Evolutionary conservation across 2,888 invertebrate species (phyloP), one percentile per base, ranked within the genome.

Genomic region (Trissonchulus sp.): DNA sequence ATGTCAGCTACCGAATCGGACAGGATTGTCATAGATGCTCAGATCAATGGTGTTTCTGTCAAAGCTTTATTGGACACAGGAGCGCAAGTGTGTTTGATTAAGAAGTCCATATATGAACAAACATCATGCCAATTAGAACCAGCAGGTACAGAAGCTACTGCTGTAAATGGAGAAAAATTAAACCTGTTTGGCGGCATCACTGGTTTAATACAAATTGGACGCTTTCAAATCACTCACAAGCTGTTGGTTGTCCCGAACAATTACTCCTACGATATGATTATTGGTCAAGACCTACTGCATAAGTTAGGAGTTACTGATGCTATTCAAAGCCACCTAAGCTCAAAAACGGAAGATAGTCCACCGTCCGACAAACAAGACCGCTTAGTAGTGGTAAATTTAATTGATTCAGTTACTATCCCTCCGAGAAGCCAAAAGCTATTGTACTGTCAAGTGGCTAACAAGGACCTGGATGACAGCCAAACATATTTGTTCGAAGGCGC

Each of bases 41-140:
- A 18, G 18, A n/a, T 60, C n/a, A 60, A 60, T 60, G 60, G 60
- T 18, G 18, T 18, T 18, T 18, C 18, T 18, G n/a, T 60, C n/a
- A 60, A 60, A 60, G 60, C 60, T 60, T 60, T 60, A 60, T 60
- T 60, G 60, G 60, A n/a, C 60, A 60, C 60, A 60, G 60, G 60
- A 18, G 60, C 60, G n/a, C 60, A 60, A n/a, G n/a, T 60, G 18
- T 18, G 60, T 60, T 60, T 60, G 60, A 18, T 60, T 18, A 18
- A n/a, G 60, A n/a, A 18, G n/a, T 18, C 18, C n/a, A 60, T 60
- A 18, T 60, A 18, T 18, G 18, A 18, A 60, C 60, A 60, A 60
- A n/a, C n/a, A n/a, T n/a, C n/a, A n/a, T n/a, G n/a, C n/a, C n/a
- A n/a, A n/a, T n/a, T n/a, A n/a, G n/a, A n/a, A n/a, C n/a, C n/a